Base-by-base conservation (phyloP, 1,140 invertebrate genomes). In the Drosophila pallidifrons region DNA sequence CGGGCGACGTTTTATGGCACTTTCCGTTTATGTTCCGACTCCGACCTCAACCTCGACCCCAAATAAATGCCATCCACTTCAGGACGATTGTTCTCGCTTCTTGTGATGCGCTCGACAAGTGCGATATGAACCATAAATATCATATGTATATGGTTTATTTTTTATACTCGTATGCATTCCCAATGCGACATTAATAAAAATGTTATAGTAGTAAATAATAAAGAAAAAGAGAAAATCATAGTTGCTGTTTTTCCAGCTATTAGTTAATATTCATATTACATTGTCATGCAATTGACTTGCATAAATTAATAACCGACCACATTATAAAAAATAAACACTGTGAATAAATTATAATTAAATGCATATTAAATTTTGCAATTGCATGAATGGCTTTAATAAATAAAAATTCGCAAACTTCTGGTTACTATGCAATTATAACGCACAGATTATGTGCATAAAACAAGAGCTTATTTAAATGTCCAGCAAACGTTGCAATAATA, bases 1-100 rank as follows among this genome's bases (percentile, higher is more conserved):
- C 45, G 43, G 13, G 41, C 41, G 8, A 45, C 57, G 57, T 73
- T 83, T 82, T 83, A 83, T 83, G 73, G 66, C 73, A 55, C 46
- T 79, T 77, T 46, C 57, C 47, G 68, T 83, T 83, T 77, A 83
- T 52, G 65, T 60, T 63, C 10, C 10, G 11, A 38, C 20, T 25
- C 20, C 20, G 20, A 25, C 20, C 20, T 25, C 20, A 25, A 25
- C 20, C 20, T 0, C 3, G 0, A 25, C 3, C 20, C 38, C 28
- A 65, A 65, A 64, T 79, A 68, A 58, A 46, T 45, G 32, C 49
- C 61, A 59, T 76, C 65, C 38, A 54, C 49, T 75, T 38, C 32
- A 15, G 8, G 2, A 13, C 82, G 65, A 74, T 66, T 58, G 41
- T 47, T 47, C 25, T 46, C 32, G 35, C 6, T 43, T 35, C 35